Base-by-base conservation (phyloP, 2,888 invertebrate species). In the Bellardia bayeri region DNA sequence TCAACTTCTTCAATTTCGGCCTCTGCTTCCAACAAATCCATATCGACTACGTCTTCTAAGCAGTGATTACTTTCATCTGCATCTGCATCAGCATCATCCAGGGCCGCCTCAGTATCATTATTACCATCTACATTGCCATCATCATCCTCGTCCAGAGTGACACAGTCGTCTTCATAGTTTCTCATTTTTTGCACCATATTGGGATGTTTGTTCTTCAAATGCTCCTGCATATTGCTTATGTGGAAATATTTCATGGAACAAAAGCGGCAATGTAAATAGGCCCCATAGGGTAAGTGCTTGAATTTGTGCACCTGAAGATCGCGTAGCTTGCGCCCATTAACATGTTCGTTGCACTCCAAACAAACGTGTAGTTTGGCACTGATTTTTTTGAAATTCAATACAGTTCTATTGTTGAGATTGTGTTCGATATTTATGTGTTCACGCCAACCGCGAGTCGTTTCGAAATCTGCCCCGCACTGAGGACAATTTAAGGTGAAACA, bases 281-380 rank as follows among this genome's bases (percentile, higher is more conserved):
- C 91, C 6, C 91, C 90, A 66, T 90, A 90, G 4, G 92, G 91
- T 51, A 92, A 88, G 86, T 92, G 92, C 63, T 90, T 91, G 58
- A 92, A 91, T 6, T 91, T 91, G 84, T 92, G 92, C 40, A 90
- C 88, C 74, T 92, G 92, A 23, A 92, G 84, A 61, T 90, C 91
- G 5, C 91, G 88, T 75, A 91, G 61, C 37, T 91, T 91, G 5
- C 90, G 90, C 3, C 92, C 92, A 51, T 88, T 88, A 2, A 92
- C 75, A 79, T 91, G 90, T 72, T 92, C 92, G 3, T 90, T 89
- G 51, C 92, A 92, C 68, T 91, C 91, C 6, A 88, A 88, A 78
- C 92, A 92, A 33, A 90, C 87, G 71, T 91, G 91, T 0, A 91
- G 85, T 23, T 90, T 90, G 2, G 90, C 89, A 40, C 86, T 86